A percentile compares a stretch with the other conserved stretches of the same genome.
Conservation (phyloP, 2,113 vertebrate genomes). For the Microcebus murinus region DNA sequence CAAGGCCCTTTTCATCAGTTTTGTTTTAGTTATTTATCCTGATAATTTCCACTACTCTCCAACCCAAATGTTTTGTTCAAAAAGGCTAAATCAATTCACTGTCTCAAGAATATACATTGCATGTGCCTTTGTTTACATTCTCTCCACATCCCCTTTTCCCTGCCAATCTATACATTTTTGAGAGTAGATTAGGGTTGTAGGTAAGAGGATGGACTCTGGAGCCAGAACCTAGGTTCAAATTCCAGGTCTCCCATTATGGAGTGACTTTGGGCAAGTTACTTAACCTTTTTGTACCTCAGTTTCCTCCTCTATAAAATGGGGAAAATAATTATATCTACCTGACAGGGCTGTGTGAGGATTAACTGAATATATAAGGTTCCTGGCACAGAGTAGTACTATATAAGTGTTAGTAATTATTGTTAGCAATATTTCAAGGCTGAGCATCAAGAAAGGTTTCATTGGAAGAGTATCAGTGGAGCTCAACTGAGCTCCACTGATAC, state of each 20-base stretch:
- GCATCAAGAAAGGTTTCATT: too few species aligned
- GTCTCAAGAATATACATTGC: not conserved
- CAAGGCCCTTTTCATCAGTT: slow-evolving; percentile 11
- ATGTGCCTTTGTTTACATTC: not conserved
- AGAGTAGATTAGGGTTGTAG: not conserved
- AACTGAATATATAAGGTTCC: not conserved
- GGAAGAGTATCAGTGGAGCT: too few species aligned
- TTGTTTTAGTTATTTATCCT: slow-evolving; percentile 32
- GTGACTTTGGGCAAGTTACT: not conserved
- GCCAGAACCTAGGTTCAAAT: not conserved
- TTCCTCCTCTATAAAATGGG: not conserved
- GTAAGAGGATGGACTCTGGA: not conserved
- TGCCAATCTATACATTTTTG: not conserved
- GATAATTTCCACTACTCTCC: slow-evolving; percentile 7
- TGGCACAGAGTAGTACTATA: not conserved
- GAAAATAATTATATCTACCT: not conserved
- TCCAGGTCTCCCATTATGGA: not conserved
- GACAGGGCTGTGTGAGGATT: not conserved
- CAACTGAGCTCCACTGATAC: too few species aligned
- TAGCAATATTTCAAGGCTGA: slow-evolving; percentile 5
- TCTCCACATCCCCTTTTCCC: not conserved
- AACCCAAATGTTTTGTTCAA: slow-evolving; percentile 48
- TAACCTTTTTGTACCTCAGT: not conserved
- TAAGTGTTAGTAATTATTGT: not conserved
- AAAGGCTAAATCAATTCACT: slow-evolving; percentile 11